A percentile compares a stretch with the other conserved stretches of the same genome.
phyloP scores from a whole-genome alignment of 2,113 vertebrate genomes.

The Ceyx cyanopectus region DNA sequence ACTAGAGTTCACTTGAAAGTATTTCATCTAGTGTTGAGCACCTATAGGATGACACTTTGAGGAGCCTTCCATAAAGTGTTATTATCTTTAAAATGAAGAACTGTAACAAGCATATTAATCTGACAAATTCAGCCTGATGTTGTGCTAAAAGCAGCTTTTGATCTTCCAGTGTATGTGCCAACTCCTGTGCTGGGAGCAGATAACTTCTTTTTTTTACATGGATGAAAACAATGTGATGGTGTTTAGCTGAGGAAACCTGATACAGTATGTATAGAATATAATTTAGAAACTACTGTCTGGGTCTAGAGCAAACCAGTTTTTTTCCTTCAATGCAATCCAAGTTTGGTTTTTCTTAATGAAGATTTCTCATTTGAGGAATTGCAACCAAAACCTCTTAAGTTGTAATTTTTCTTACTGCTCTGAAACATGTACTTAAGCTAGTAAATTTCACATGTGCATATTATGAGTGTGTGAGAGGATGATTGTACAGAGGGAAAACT shows the following conservation, averaged over 20 bases:
- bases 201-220: constrained; percentile 24
- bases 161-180: not conserved
- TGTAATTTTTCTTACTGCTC: not conserved
- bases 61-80: not conserved
- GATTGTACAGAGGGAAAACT: not conserved
- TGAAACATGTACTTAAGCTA: not conserved
- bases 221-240: not conserved
- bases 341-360: constrained; percentile 34
- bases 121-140: not conserved
- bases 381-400: not conserved
- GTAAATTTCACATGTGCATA: not conserved
- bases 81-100: constrained; percentile 1
- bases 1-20: constrained; percentile 29
- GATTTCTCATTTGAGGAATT: not conserved
- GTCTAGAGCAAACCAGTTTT: not conserved
- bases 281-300: not conserved
- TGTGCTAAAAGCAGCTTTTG: not conserved
- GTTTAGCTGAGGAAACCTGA: not conserved
- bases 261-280: not conserved
- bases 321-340: not conserved
- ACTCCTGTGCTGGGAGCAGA: not conserved
- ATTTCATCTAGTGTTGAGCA: not conserved
- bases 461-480: not conserved
- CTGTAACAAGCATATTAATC: not conserved
- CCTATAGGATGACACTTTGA: not conserved